phyloP scores from a whole-genome alignment of 2,113 vertebrate species.

The Neotragus moschatus region DNA sequence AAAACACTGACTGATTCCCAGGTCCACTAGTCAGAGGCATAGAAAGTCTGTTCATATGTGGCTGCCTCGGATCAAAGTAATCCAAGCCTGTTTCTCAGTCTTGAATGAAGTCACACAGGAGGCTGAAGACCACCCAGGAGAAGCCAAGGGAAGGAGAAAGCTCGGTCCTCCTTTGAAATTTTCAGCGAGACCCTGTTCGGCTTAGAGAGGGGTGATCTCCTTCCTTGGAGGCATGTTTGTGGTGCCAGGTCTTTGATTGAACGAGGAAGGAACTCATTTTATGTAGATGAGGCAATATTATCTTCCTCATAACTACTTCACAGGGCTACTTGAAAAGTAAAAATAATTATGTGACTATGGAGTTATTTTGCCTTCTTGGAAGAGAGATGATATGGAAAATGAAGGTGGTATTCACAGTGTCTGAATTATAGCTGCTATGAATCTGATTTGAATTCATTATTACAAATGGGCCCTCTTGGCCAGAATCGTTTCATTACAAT shows the following conservation, averaged over 20 bases:
- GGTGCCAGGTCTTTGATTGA: not conserved
- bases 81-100: not conserved
- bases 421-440: constrained; percentile 64
- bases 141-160: not conserved
- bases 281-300: constrained; percentile 18
- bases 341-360: constrained; percentile 64
- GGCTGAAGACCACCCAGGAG: not conserved
- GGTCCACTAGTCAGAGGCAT: not conserved
- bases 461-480: constrained; percentile 64
- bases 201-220: not conserved
- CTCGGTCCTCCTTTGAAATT: not conserved
- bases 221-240: not conserved
- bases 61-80: not conserved
- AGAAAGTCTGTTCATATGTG: not conserved
- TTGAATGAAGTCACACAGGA: not conserved
- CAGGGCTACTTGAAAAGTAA: constrained; percentile 54
- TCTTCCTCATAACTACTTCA: constrained; percentile 43
- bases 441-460: constrained; percentile 74
- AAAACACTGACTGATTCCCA: not conserved
- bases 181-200: not conserved
- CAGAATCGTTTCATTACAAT: constrained; percentile 65
- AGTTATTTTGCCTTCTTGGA: constrained; percentile 60
- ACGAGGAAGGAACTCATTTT: constrained; percentile 14
- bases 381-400: constrained; percentile 60
- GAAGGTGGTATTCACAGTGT: constrained; percentile 50